Evolutionary conservation across 2,113 vertebrate species (phyloP), one percentile per base, ranked within the genome.

Genomic region (Odobenus rosmarus): DNA sequence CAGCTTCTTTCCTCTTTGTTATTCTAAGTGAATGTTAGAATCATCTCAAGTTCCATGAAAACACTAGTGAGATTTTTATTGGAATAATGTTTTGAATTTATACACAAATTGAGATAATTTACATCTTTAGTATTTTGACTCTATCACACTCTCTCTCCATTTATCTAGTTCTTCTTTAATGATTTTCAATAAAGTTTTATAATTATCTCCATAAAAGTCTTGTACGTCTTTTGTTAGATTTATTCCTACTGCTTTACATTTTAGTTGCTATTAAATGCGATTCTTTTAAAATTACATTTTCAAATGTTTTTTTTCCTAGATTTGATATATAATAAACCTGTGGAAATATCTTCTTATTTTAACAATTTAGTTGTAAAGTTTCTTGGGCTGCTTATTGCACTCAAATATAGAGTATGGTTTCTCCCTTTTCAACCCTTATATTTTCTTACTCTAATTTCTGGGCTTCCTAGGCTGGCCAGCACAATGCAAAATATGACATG

Each of bases 151-250:
- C 24, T 86, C 46, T 77, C 77, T 23, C n/a, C 39, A 46, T 81
- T 88, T 67, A 80, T 72, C 80, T 95, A 71, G 39, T 80, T 93
- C 28, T 95, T 91, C 49, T 83, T 94, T 92, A 92, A 64, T 69
- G 62, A 86, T 13, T 83, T 94, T 80, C 61, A 82, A 76, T 88
- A 92, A 83, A 85, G n/a, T 92, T 89, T 86, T 93, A 77, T 85
- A 76, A 96, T 93, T 96, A 93, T 85, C 49, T 89, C 42, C 62
- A 59, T 92, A 85, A 93, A 94, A 88, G 21, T 28, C 64, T 81
- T 93, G 5, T 26, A 83, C 42, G 42, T 53, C 46, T 69, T 80
- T 82, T 51, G 15, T 64, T 49, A 80, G 15, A 92, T 94, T 93
- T 92, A 83, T 69, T 94, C 53, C 49, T 69, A 33, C 36, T 74